Evolutionary conservation across 2,797 vertebrate genomes (phyloP), one percentile per base, ranked within the genome.

Genomic region (Chelidonichthys spinosus): DNA sequence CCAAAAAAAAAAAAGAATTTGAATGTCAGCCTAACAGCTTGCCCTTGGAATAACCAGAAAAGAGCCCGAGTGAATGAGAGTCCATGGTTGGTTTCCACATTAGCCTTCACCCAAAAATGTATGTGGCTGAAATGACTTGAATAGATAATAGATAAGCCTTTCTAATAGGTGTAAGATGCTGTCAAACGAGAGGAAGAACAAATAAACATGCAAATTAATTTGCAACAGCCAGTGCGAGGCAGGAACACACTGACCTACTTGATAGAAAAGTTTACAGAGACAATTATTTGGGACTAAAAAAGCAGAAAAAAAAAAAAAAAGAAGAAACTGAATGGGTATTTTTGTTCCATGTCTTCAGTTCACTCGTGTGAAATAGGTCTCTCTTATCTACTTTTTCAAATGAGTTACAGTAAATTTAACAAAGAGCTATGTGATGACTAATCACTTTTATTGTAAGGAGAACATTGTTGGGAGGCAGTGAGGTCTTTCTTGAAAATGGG

Each of bases 21-120:
- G 80, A 90, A 87, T 73, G 61, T 86, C 82, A 80, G 79, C 79
- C 88, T 74, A 75, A 86, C 49, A 77, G 82, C 75, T 73, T 73
- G 59, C 53, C 65, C 85, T 74, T 76, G 63, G 81, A 83, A 70
- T 84, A 76, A 84, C 76, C 85, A 79, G 49, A 13, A 63, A 63
- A 74, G 66, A 72, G 64, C 40, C 62, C 0, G 35, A 69, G 66
- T 82, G 77, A 83, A 81, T 73, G 63, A 85, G 63, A 82, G 68
- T 50, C 52, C 74, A 72, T 52, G 65, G 69, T 75, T 69, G 75
- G 83, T 82, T 86, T 85, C 56, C 75, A 70, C 70, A 71, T 86
- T 81, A 74, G 72, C 78, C 78, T 77, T 79, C 59, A 64, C 73
- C 40, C 42, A 76, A 54, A 76, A 76, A 65, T 56, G 32, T 61